Evolutionary conservation across 2,888 invertebrate species (phyloP).

Genomic region (Eupithecia insigniata): DNA sequence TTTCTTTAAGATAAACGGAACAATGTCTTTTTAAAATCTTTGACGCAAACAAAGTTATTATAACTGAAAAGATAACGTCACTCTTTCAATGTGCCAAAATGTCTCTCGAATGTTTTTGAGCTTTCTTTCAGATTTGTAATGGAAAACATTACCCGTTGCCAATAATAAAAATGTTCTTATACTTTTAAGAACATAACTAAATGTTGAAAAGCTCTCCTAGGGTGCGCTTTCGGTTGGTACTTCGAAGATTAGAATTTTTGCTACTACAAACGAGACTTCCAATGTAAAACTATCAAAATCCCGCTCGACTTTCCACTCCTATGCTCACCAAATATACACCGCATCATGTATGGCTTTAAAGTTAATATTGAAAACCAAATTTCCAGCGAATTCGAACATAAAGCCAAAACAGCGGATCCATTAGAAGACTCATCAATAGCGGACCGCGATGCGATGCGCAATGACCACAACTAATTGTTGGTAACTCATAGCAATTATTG

Average conservation of each 20-base stretch:
- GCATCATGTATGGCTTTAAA: background rate
- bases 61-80: conserved; percentile 1
- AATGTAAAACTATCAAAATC: too few species aligned
- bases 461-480: background rate
- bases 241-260: too few species aligned
- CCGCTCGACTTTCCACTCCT: too few species aligned
- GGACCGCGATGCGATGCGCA: background rate
- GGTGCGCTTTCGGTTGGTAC: too few species aligned
- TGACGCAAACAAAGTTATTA: background rate
- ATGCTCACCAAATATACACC: background rate
- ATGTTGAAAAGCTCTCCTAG: too few species aligned
- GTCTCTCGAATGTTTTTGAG: background rate
- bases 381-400: background rate
- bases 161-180: background rate
- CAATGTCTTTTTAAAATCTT: background rate
- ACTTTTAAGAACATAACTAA: too few species aligned
- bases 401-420: background rate
- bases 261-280: too few species aligned
- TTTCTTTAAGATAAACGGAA: background rate
- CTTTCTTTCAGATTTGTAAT: background rate
- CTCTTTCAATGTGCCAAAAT: background rate
- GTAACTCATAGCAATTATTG: background rate
- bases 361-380: background rate
- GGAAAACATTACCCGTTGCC: background rate
- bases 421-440: background rate